Evolutionary conservation across 2,888 invertebrate species (phyloP).

Genomic region (Alentia gelatinosa): DNA sequence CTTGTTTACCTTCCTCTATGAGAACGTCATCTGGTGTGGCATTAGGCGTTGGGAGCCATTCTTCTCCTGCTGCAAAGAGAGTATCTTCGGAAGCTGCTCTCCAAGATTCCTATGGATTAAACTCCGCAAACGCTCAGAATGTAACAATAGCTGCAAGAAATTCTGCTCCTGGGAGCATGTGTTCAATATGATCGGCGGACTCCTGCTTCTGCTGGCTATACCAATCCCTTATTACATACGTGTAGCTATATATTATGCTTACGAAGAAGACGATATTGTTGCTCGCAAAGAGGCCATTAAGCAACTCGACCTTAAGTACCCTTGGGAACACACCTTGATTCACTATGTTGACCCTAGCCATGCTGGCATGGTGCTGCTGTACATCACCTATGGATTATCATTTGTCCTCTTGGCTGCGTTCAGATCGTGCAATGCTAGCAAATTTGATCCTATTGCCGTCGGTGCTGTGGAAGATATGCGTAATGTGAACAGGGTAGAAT

Average conservation of each 20-base stretch:
- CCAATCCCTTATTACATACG: constrained; percentile 64
- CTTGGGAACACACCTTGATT: constrained; percentile 58
- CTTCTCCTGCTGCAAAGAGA: constrained; percentile 64
- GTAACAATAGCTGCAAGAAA: constrained; percentile 62
- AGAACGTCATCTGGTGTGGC: constrained; percentile 63
- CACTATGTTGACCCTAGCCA: constrained; percentile 63
- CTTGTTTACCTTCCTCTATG: constrained; percentile 61
- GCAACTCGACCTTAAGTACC: constrained; percentile 51
- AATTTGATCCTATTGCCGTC: constrained; percentile 59
- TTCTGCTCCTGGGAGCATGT: constrained; percentile 63
- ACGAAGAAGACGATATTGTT: constrained; percentile 61
- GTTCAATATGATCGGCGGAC: constrained; percentile 57
- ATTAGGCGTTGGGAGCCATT: constrained; percentile 61
- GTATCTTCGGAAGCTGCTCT: constrained; percentile 66
- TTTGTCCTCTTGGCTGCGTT: constrained; percentile 59
- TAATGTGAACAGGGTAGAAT: constrained; percentile 58
- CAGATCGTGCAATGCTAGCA: constrained; percentile 55
- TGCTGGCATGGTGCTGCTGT: constrained; percentile 57
- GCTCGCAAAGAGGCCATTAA: constrained; percentile 57
- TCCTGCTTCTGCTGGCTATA: constrained; percentile 60
- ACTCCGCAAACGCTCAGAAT: constrained; percentile 58
- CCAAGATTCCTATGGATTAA: constrained; percentile 63
- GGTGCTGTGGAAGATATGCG: constrained; percentile 62
- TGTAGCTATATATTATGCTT: constrained; percentile 60
- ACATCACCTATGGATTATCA: constrained; percentile 61